A percentile compares a stretch with the other conserved stretches of the same genome.
phyloP scores from a whole-genome alignment of 1,140 invertebrate genomes.

The Dinothrombium tinctorium region DNA sequence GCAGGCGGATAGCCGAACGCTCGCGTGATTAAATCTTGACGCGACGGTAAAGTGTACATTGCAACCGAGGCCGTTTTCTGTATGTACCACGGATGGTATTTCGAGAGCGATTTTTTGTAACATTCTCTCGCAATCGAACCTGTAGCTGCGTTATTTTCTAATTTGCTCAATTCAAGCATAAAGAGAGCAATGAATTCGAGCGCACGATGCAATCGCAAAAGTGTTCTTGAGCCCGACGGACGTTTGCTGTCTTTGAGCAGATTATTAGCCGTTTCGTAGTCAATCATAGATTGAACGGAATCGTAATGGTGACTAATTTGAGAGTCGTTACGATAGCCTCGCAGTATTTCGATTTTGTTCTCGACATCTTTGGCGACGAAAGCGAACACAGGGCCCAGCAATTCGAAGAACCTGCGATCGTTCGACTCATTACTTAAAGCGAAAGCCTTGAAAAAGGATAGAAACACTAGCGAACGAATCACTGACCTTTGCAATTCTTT shows the following conservation, averaged over 20 bases:
- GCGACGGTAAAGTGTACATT: constrained; percentile 53
- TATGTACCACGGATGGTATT: constrained; percentile 62
- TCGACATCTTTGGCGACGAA: constrained; percentile 75
- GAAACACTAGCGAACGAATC: not conserved
- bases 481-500: constrained; percentile 4
- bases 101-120: constrained; percentile 57
- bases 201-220: constrained; percentile 66
- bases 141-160: constrained; percentile 41
- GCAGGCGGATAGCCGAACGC: constrained; percentile 15
- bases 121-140: constrained; percentile 42
- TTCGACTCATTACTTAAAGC: no score
- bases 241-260: constrained; percentile 37
- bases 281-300: constrained; percentile 64
- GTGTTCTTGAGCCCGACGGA: constrained; percentile 45
- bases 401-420: constrained; percentile 48
- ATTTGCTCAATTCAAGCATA: constrained; percentile 37
- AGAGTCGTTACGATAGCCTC: constrained; percentile 32
- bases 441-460: not conserved
- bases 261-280: constrained; percentile 47
- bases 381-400: constrained; percentile 65
- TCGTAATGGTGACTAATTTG: constrained; percentile 36
- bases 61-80: constrained; percentile 55
- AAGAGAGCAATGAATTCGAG: constrained; percentile 73
- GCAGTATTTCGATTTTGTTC: constrained; percentile 55
- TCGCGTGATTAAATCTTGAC: constrained; percentile 12